A percentile compares a stretch with the other conserved stretches of the same genome.
Evolutionary conservation across 2,797 vertebrate species (phyloP).

Genomic region (Rhinoraja longicauda): DNA sequence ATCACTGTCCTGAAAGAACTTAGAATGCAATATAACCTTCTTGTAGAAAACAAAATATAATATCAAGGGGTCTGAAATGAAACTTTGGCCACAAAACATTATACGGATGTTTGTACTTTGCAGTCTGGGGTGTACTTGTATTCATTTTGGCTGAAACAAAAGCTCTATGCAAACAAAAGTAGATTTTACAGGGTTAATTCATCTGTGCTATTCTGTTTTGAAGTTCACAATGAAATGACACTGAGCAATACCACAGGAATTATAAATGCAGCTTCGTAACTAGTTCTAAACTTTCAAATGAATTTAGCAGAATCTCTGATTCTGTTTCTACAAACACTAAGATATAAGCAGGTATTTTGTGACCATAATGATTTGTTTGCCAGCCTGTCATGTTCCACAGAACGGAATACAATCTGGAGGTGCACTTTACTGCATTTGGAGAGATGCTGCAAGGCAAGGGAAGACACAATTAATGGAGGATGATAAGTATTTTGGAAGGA

Average conservation of each 20-base stretch:
- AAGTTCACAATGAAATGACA: neutral
- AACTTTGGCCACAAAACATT: neutral
- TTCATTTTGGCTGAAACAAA: neutral
- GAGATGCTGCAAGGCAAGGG: too few relatives aligned
- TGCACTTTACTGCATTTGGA: too few relatives aligned
- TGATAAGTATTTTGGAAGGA: too few relatives aligned
- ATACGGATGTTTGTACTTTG: neutral
- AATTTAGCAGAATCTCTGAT: too few relatives aligned
- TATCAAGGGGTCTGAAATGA: constrained; percentile 23
- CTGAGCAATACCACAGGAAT: neutral
- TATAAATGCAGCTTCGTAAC: neutral
- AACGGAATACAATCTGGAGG: too few relatives aligned
- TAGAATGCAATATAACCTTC: constrained; percentile 25
- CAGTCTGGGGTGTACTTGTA: neutral
- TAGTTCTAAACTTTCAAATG: neutral
- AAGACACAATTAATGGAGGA: too few relatives aligned
- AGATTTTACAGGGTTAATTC: neutral
- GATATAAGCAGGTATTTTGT: neutral
- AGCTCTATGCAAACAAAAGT: neutral
- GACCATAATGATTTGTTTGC: neutral
- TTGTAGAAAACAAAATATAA: neutral
- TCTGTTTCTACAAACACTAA: neutral
- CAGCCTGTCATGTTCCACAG: too few relatives aligned
- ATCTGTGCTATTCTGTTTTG: neutral
- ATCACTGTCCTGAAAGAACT: constrained; percentile 24